Percentiles rank a stretch among this genome's conserved stretches.
These are phyloP conservation scores for Platichthys stellatus DNA, from an alignment of 2,113 vertebrate genomes.

Conservation along the genomic window DNA sequence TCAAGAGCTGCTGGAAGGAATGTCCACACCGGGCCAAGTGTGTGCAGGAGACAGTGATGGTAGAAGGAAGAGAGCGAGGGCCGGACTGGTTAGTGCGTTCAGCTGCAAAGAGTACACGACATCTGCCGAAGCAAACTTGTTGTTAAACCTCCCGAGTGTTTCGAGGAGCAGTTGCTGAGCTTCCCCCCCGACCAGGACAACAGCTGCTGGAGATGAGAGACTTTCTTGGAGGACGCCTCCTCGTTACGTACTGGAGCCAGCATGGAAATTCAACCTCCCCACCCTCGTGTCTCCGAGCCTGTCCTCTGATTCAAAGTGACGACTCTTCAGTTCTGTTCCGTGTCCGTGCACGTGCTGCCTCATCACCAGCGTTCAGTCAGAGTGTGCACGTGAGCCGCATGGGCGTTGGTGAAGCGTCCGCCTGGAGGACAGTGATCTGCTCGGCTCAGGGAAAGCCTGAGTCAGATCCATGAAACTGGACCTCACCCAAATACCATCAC, in stretches of 20 bases:
- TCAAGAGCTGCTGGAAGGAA: conserved; percentile 75
- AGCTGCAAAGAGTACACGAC: background rate
- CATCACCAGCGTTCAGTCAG: conserved; percentile 28
- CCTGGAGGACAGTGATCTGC: conserved; percentile 37
- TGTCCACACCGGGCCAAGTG: conserved; percentile 72
- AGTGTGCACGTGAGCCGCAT: conserved; percentile 19
- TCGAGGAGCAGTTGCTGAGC: background rate
- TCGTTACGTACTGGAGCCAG: conserved; percentile 15
- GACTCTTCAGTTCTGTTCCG: conserved; percentile 18
- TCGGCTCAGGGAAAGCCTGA: conserved; percentile 67
- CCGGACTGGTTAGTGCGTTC: conserved; percentile 8
- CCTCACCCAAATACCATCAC: conserved; percentile 18
- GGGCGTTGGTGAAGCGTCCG: conserved; percentile 51
- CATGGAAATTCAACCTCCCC: background rate
- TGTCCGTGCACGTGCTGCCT: conserved; percentile 22
- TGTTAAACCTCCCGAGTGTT: background rate
- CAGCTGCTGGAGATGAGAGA: conserved; percentile 7
- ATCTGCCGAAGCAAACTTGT: background rate
- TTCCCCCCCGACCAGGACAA: conserved; percentile 1
- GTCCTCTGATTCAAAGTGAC: conserved; percentile 8
- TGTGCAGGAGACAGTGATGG: conserved; percentile 30
- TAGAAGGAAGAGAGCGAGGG: conserved; percentile 11
- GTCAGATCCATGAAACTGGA: conserved; percentile 64
- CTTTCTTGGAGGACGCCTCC: conserved; percentile 13
- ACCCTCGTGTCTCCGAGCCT: background rate